Evolutionary conservation across 2,888 invertebrate genomes (phyloP).

Genomic region (Caenorhabditis imperialis): DNA sequence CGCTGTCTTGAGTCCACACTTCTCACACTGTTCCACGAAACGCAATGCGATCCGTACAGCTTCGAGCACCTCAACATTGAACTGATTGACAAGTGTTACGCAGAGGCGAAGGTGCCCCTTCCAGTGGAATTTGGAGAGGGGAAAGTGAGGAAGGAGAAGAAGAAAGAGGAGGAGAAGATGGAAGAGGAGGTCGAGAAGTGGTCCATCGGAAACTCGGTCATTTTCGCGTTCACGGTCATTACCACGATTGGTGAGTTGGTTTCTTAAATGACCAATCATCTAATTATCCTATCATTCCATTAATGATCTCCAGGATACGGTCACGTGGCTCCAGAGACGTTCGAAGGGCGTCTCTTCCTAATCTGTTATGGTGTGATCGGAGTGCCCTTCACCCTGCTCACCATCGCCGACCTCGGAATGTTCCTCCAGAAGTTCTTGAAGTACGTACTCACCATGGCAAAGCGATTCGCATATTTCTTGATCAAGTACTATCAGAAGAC

Average conservation of each 20-base stretch:
- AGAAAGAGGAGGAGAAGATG: constrained; percentile 37
- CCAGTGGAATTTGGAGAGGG: background rate
- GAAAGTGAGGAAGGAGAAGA: constrained; percentile 25
- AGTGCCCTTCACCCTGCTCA: constrained; percentile 74
- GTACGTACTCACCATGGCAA: constrained; percentile 18
- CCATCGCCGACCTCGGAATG: constrained; percentile 76
- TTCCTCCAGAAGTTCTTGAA: constrained; percentile 65
- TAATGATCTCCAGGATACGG: constrained; percentile 66
- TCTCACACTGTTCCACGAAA: constrained; percentile 30
- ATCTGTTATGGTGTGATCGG: constrained; percentile 75
- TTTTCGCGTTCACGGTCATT: constrained; percentile 76
- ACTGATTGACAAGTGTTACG: constrained; percentile 58
- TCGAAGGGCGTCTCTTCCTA: constrained; percentile 70
- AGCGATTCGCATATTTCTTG: constrained; percentile 24
- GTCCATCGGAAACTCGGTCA: constrained; percentile 72
- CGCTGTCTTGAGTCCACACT: constrained; percentile 50
- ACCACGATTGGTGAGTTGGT: constrained; percentile 72
- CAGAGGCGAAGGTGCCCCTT: constrained; percentile 44
- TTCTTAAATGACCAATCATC: constrained; percentile 2
- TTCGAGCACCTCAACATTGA: constrained; percentile 57
- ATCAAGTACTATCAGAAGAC: constrained; percentile 24
- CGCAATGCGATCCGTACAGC: constrained; percentile 50
- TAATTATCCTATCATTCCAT: background rate
- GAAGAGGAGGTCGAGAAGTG: constrained; percentile 62
- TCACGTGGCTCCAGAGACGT: constrained; percentile 74